Conservation (phyloP, 2,797 vertebrate species). For the Enteromius paludinosus region DNA sequence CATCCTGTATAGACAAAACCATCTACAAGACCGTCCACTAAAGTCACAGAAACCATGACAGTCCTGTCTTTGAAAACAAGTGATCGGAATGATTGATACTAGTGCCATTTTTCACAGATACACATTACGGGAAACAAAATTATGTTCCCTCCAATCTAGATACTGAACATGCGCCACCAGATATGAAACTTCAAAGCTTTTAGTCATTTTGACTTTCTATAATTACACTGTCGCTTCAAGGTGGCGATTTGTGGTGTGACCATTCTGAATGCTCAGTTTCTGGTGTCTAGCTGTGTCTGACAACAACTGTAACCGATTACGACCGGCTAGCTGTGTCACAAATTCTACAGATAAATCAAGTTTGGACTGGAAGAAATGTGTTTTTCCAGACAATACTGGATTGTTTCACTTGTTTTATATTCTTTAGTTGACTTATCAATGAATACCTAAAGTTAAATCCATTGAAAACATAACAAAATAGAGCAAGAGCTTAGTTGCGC, state of each 20-base stretch:
- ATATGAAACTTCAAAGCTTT: constrained; percentile 48
- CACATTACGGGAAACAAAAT: constrained; percentile 3
- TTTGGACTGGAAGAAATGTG: not conserved
- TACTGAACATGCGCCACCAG: constrained; percentile 27
- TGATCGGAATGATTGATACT: constrained; percentile 30
- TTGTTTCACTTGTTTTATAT: constrained; percentile 2
- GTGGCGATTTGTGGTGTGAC: constrained; percentile 43
- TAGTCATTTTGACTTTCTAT: constrained; percentile 36
- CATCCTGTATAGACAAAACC: constrained; percentile 30
- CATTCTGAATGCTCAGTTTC: constrained; percentile 17
- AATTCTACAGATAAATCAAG: not conserved
- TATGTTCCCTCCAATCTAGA: not conserved
- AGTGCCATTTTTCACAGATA: constrained; percentile 32
- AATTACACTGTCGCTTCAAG: constrained; percentile 35
- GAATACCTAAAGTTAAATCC: not conserved
- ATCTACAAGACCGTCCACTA: constrained; percentile 28
- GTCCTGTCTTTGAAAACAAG: not conserved
- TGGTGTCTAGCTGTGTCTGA: not conserved
- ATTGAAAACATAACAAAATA: not conserved
- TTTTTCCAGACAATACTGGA: not conserved
- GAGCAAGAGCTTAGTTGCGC: not conserved
- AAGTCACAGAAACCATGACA: constrained; percentile 15
- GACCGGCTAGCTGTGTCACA: not conserved
- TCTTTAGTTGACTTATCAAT: not conserved
- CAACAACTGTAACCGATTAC: constrained; percentile 3